Percentiles rank a stretch among this genome's conserved stretches.
Conservation (phyloP, 2,888 invertebrate genomes). For the Thereva nobilitata region DNA sequence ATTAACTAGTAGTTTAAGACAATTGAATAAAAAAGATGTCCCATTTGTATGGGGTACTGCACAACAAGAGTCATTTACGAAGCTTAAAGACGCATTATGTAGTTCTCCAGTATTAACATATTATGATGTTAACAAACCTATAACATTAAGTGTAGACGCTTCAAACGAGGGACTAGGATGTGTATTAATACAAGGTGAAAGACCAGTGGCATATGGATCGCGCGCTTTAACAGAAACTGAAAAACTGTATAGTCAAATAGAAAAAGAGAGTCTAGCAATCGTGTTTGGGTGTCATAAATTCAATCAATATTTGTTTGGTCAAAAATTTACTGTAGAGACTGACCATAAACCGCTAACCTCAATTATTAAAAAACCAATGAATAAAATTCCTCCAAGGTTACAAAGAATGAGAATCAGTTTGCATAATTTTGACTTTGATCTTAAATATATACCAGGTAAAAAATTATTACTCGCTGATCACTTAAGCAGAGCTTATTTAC, state of each 20-base stretch:
- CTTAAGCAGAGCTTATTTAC: slow-evolving; percentile 44
- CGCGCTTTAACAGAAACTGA: slow-evolving; percentile 47
- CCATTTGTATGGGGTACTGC: slow-evolving; percentile 39
- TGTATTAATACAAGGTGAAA: slow-evolving; percentile 49
- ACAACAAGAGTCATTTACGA: slow-evolving; percentile 39
- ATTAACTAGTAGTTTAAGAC: slow-evolving; percentile 34
- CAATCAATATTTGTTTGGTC: slow-evolving; percentile 48
- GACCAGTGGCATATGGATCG: slow-evolving; percentile 51
- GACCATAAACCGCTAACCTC: slow-evolving; percentile 51
- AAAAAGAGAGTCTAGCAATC: slow-evolving; percentile 52
- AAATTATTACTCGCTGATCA: slow-evolving; percentile 47
- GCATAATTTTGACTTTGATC: slow-evolving; percentile 45
- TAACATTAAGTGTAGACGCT: slow-evolving; percentile 48
- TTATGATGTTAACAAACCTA: slow-evolving; percentile 42
- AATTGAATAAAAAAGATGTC: slow-evolving; percentile 38
- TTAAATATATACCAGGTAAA: slow-evolving; percentile 46
- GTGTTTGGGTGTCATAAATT: slow-evolving; percentile 50
- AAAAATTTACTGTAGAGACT: slow-evolving; percentile 45
- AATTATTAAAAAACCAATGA: slow-evolving; percentile 46
- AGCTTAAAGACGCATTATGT: slow-evolving; percentile 33
- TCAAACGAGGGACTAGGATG: slow-evolving; percentile 47
- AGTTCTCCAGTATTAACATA: slow-evolving; percentile 32
- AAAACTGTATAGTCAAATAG: slow-evolving; percentile 52
- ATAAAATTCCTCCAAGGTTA: slow-evolving; percentile 47
- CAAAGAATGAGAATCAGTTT: slow-evolving; percentile 48